Base-by-base conservation (phyloP, 1,140 invertebrate species). In the Euura lappo region DNA sequence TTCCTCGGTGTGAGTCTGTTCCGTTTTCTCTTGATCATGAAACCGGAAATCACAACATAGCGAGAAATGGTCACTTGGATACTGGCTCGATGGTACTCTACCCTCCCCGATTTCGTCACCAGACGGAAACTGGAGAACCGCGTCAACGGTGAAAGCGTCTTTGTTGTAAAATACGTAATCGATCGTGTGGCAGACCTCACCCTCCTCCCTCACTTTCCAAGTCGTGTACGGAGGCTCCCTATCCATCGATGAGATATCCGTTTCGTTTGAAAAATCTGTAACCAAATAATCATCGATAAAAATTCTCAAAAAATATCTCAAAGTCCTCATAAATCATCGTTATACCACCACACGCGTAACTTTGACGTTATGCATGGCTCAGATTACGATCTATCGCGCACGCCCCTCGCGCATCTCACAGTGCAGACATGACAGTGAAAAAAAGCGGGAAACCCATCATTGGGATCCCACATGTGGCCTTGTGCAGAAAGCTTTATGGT, bases 51-150 rank as follows among this genome's bases (percentile, higher is more conserved):
- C 94, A 83, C 91, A 91, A 13, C 93, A 90, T 28, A 96, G 86
- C 0, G 94, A 94, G 78, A 96, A 92, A 83, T 96, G 94, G 89
- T 96, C 94, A 8, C 93, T 95, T 2, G 94, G 93, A 86, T 94
- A 96, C 13, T 86, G 82, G 71, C 90, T 87, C 45, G 91, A 92
- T 8, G 94, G 94, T 3, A 94, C 90, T 46, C 93, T 86, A 73
- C 90, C 88, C 67, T 89, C 84, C 8, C 94, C 94, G 72, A 95
- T 91, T 74, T 93, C 89, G 8, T 92, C 90, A 47, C 86, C 91
- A 1, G 87, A 88, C 5, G 94, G 94, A 71, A 95, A 89, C 43
- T 91, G 85, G 10, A 95, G 79, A 3, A 94, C 84, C 10, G 89
- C 88, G 44, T 90, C 88, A 2, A 94, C 89, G 76, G 88, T 85